Conservation (phyloP, 2,888 invertebrate species). For the Scaeva pyrastri region DNA sequence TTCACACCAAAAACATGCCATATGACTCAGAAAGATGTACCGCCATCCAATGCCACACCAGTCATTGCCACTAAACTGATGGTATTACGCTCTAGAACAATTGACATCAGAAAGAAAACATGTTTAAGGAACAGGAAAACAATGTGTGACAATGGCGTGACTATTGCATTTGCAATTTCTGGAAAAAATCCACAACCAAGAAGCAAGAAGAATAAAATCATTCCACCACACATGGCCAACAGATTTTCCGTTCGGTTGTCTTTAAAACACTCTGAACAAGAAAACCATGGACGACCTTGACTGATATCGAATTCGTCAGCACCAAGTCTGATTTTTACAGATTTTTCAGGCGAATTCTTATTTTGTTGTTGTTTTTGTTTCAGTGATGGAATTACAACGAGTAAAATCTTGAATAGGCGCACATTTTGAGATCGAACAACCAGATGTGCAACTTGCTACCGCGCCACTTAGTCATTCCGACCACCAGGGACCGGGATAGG, state of each 20-base stretch:
- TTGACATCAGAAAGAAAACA: not conserved
- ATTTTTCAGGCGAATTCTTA: not conserved
- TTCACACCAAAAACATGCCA: conserved; percentile 59
- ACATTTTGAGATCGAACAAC: conserved; percentile 16
- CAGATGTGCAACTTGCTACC: conserved; percentile 46
- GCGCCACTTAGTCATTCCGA: not conserved
- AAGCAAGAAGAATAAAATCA: conserved; percentile 26
- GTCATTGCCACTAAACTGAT: too few species aligned
- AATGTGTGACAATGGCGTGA: conserved; percentile 68
- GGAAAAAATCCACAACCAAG: conserved; percentile 36
- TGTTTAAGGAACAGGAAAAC: conserved; percentile 41
- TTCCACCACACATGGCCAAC: conserved; percentile 56
- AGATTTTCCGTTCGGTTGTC: conserved; percentile 37
- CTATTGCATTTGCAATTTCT: conserved; percentile 69
- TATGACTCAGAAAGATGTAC: conserved; percentile 44
- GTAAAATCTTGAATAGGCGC: not conserved
- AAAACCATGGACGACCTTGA: conserved; percentile 21
- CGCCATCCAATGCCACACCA: not conserved
- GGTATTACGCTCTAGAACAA: not conserved
- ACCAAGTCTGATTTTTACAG: not conserved
- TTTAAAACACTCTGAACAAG: not conserved
- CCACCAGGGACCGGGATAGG: too few species aligned
- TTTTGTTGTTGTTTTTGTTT: not conserved
- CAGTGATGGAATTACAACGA: not conserved
- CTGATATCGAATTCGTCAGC: conserved; percentile 25